Evolutionary conservation across 1,140 invertebrate genomes (phyloP), one percentile per base, ranked within the genome.

Genomic region (Cepaea nemoralis): DNA sequence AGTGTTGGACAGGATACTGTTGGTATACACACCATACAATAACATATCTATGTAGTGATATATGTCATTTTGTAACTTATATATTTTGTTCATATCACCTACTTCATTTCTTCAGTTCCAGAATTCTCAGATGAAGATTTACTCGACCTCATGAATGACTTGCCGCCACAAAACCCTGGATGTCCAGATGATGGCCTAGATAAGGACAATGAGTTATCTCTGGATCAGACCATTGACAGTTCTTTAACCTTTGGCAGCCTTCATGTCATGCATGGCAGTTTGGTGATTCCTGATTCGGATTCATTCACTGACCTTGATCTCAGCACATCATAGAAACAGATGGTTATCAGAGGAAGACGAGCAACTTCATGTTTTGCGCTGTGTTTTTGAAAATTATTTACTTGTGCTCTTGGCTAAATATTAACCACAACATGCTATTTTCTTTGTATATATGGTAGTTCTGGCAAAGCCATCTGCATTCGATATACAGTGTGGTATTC

Each of bases 41-140:
- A n/a, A n/a, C n/a, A n/a, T n/a, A n/a, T n/a, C n/a, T n/a, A n/a
- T n/a, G n/a, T n/a, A n/a, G n/a, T n/a, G n/a, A n/a, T n/a, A n/a
- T n/a, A n/a, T n/a, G n/a, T n/a, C n/a, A n/a, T n/a, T n/a, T n/a
- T n/a, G n/a, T n/a, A n/a, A 31, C 16, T 31, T 31, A 8, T 5
- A 27, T 63, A 8, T 63, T 31, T 31, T 63, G 8, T 27, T 31
- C 5, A 31, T 63, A 27, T 31, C n/a, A 31, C 50, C 2, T 55
- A 1, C 22, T 69, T 8, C 35, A 35, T 31, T 0, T 70, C n/a
- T 74, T 12, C 42, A 74, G 39, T 48, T 39, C 71, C 42, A 45
- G 71, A 74, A 48, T 48, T 74, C 42, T 74, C 42, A 27, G 42
- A 27, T n/a, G 14, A 12, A 19, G 71, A 74, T 35, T 48, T 74